These are phyloP conservation scores for Champsocephalus gunnari DNA, from an alignment of 2,797 vertebrate species.

Conservation along the genomic window DNA sequence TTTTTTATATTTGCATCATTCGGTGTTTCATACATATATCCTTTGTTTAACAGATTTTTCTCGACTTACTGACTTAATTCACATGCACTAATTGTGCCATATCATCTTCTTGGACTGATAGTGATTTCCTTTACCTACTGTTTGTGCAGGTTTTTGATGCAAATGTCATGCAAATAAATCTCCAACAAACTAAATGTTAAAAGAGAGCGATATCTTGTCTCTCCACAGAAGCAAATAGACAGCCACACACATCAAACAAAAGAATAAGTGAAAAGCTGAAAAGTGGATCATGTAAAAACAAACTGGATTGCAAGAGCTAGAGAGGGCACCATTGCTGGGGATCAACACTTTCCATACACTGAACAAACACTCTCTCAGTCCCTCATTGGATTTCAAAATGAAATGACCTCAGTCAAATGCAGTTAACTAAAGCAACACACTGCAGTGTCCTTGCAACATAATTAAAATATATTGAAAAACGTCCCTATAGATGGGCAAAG, in stretches of 20 bases:
- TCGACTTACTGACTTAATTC: not conserved
- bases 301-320: constrained; percentile 2
- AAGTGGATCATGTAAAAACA: constrained; percentile 24
- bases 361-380: not conserved
- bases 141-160: constrained; percentile 1
- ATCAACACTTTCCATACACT: not conserved
- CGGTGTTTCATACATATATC: not conserved
- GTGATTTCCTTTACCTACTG: not conserved
- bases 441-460: not conserved
- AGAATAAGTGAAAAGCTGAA: not conserved
- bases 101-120: not conserved
- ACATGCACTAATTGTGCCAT: not conserved
- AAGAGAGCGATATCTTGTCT: constrained; percentile 1
- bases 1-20: not conserved
- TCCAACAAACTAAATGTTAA: constrained; percentile 13
- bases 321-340: not conserved
- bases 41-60: not conserved
- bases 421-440: not conserved
- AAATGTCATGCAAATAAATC: constrained; percentile 17
- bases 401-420: not conserved
- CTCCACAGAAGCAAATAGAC: not conserved
- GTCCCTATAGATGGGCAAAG: not conserved
- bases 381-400: not conserved
- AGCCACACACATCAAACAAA: constrained; percentile 20
- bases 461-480: not conserved